Percentiles rank a stretch among this genome's conserved stretches.
Evolutionary conservation across 2,888 invertebrate species (phyloP).

Genomic region (Punctoribates punctum): DNA sequence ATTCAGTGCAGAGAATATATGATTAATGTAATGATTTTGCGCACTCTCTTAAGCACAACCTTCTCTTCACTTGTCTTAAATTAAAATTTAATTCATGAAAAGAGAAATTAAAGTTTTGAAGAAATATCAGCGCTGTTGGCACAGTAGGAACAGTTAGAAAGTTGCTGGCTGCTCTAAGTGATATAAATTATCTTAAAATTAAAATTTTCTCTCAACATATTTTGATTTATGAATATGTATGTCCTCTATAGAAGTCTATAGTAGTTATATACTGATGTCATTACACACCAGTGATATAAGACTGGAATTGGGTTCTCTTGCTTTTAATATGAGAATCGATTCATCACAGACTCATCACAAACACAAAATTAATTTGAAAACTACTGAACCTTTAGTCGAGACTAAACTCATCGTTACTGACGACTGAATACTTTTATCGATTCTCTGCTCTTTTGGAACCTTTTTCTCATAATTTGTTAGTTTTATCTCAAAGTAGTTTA

Average conservation of each 20-base stretch:
- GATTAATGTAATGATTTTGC: constrained; percentile 15
- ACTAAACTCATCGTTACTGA: no score
- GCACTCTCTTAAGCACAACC: neutral
- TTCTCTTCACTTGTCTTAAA: constrained; percentile 9
- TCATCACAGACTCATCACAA: no score
- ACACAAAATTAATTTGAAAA: no score
- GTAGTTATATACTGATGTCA: neutral
- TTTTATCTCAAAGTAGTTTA: no score
- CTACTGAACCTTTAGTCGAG: no score
- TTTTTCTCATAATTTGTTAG: no score
- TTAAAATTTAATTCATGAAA: constrained; percentile 22
- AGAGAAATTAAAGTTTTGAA: constrained; percentile 12
- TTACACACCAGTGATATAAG: neutral
- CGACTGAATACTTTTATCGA: no score
- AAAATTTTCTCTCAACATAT: constrained; percentile 24
- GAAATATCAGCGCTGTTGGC: neutral
- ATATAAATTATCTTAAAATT: constrained; percentile 32
- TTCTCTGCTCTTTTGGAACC: no score
- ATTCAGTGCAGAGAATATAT: neutral
- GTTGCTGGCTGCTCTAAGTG: constrained; percentile 23
- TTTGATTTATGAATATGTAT: constrained; percentile 7
- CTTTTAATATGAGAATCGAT: no score
- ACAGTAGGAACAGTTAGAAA: constrained; percentile 12
- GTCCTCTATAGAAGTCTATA: no score
- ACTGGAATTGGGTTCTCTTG: no score